Percentiles rank a stretch among this genome's conserved stretches.
phyloP scores from a whole-genome alignment of 2,113 vertebrate species.

The Anas platyrhynchos region DNA sequence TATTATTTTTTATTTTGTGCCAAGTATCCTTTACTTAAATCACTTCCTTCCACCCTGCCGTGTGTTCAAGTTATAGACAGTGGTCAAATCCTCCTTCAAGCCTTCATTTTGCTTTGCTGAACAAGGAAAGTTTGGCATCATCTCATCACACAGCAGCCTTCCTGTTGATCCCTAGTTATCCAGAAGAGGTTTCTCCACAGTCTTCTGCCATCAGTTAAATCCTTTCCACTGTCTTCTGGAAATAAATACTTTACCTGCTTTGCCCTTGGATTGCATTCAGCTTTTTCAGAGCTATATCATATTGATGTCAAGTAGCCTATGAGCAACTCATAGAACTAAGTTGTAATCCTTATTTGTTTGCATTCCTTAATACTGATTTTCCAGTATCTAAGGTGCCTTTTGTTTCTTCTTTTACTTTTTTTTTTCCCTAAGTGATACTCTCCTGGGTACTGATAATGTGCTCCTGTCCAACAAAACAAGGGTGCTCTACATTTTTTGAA shows the following conservation, averaged over 20 bases:
- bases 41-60: neutral
- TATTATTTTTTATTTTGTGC: neutral
- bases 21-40: neutral
- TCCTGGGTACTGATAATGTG: neutral
- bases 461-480: no score
- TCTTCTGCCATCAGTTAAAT: neutral
- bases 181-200: neutral
- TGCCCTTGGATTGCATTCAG: neutral
- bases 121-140: neutral
- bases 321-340: neutral
- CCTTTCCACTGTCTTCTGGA: neutral
- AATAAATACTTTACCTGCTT: neutral
- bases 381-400: neutral
- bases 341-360: neutral
- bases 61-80: neutral
- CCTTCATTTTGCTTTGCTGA: neutral
- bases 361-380: neutral
- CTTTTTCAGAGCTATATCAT: neutral
- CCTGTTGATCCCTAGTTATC: rapidly evolving
- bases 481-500: neutral
- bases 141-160: neutral
- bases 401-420: neutral
- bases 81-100: neutral
- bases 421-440: neutral
- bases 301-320: neutral